Evolutionary conservation across 2,888 invertebrate species (phyloP), one percentile per base, ranked within the genome.

Genomic region (Hirtodrosophila histrioides): DNA sequence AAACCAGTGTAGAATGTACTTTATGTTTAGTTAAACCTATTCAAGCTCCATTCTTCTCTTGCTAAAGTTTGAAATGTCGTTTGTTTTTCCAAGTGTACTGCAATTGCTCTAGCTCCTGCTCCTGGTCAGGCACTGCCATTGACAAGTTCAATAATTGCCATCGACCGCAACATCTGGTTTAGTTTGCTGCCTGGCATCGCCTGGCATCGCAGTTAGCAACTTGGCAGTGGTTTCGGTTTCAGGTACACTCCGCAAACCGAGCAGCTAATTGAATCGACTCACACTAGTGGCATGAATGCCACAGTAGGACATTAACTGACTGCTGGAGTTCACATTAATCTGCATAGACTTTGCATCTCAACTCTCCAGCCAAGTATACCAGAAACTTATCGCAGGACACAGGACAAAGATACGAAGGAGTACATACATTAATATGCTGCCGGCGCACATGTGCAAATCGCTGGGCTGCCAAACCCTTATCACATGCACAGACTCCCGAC

Each of bases 161-260:
- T 82, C 69, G 75, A 82, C 84, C 88, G 66, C 84, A 87, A 77
- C 83, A 86, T 86, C 80, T 83, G 88, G 83, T 75, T 81, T 74
- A 70, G 69, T 66, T 63, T 40, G 72, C 50, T 33, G 55, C 33
- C 53, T 17, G 17, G 17, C n/a, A n/a, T 11, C 2, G 55, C 39
- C 45, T 36, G 31, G 39, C 39, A 31, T 51, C 12, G 40, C 33
- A 55, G 55, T 55, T 45, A 50, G 55, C 55, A 37, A 33, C 45
- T 46, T 33, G 57, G 48, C 62, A 60, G 57, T 60, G 61, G 74
- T 79, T 63, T 53, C 41, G 41, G 55, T 33, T 39, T 41, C 60
- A 43, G 67, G 58, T 45, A 70, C 48, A 41, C 39, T 31, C 31
- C 29, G 63, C 40, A 54, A 69, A 46, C 46, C 63, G 50, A 66